Conservation (phyloP, 2,113 vertebrate species). For the Nerophis lumbriciformis region DNA sequence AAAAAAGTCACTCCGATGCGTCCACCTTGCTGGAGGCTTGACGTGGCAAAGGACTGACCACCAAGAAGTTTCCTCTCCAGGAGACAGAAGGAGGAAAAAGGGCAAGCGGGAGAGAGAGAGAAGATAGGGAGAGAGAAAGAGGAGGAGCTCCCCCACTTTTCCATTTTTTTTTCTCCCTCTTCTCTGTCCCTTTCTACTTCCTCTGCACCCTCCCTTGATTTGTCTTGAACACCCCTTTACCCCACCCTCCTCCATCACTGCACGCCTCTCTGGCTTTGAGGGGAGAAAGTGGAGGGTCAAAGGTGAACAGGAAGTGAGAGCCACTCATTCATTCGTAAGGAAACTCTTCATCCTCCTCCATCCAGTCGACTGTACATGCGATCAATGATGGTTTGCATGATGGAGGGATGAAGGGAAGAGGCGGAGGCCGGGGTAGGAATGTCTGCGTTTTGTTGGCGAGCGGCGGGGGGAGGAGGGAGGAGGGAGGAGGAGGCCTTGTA, state of each 20-base stretch:
- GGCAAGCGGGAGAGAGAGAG: conserved; percentile 58
- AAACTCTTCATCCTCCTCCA: background rate
- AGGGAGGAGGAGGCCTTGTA: conserved; percentile 72
- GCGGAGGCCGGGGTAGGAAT: conserved; percentile 79
- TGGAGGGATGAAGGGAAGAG: conserved; percentile 54
- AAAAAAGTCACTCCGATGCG: background rate
- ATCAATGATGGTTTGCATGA: conserved; percentile 44
- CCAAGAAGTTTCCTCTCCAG: conserved; percentile 61
- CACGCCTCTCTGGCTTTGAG: conserved; percentile 44
- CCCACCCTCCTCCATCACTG: conserved; percentile 15
- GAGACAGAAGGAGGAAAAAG: conserved; percentile 67
- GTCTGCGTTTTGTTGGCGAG: conserved; percentile 78
- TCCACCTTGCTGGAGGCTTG: conserved; percentile 55
- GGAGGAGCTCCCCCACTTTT: conserved; percentile 73
- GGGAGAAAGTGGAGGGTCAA: conserved; percentile 80
- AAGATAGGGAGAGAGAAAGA: conserved; percentile 67
- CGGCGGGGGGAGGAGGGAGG: background rate
- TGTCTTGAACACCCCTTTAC: conserved; percentile 13
- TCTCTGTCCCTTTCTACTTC: conserved; percentile 44
- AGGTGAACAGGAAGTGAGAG: conserved; percentile 84
- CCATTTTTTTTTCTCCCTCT: conserved; percentile 38
- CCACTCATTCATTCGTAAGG: conserved; percentile 66
- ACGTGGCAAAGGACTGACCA: conserved; percentile 90
- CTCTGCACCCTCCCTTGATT: conserved; percentile 52
- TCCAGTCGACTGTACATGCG: conserved; percentile 19